Conservation (phyloP, 1,140 invertebrate species). For the Zophobas morio region DNA sequence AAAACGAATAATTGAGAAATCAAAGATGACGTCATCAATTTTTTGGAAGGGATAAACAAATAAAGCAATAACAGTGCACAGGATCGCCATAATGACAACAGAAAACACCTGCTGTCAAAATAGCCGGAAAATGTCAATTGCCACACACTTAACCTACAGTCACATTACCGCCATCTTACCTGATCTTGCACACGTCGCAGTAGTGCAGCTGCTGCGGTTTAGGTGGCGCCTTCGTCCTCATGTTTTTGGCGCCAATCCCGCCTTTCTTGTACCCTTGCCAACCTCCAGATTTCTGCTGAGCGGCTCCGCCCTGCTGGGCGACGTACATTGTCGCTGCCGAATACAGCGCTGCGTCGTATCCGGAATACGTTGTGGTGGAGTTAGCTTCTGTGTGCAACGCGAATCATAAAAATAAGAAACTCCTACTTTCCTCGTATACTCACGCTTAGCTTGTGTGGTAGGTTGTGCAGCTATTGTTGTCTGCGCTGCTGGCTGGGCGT, state of each 20-base stretch:
- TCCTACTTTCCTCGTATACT: constrained; percentile 47
- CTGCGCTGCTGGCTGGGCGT: constrained; percentile 66
- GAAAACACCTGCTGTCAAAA: too few relatives aligned
- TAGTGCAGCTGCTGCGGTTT: constrained; percentile 94
- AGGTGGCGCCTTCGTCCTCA: constrained; percentile 84
- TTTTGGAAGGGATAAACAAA: too few relatives aligned
- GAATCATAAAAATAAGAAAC: not conserved
- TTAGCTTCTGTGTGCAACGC: constrained; percentile 67
- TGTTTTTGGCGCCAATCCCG: constrained; percentile 75
- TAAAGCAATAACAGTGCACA: too few relatives aligned
- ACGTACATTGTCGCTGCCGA: constrained; percentile 94
- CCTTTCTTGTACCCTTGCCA: constrained; percentile 84
- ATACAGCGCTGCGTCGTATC: constrained; percentile 93
- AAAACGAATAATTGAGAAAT: too few relatives aligned
- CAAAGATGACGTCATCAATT: too few relatives aligned
- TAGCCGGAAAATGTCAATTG: too few relatives aligned
- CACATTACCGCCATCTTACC: constrained; percentile 69
- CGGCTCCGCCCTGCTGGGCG: constrained; percentile 79
- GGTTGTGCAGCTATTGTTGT: constrained; percentile 67
- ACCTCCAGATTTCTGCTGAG: constrained; percentile 72
- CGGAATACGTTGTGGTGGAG: constrained; percentile 80
- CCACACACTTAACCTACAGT: too few relatives aligned
- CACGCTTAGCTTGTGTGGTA: constrained; percentile 68
- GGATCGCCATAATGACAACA: too few relatives aligned
- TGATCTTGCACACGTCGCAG: constrained; percentile 98